Conservation (phyloP, 2,888 invertebrate genomes). For the Philhelius pedissequus region DNA sequence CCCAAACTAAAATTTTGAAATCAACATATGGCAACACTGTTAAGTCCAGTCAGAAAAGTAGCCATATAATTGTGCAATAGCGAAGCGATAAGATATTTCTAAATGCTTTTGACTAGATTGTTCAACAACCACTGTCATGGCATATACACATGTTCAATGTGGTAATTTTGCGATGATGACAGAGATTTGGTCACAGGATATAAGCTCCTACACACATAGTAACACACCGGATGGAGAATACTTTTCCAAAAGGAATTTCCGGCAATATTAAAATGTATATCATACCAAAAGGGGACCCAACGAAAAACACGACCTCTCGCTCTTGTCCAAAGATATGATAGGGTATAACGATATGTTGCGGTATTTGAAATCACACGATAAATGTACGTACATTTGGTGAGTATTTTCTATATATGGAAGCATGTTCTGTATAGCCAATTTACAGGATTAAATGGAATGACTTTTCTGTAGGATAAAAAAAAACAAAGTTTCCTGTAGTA, state of each 20-base stretch:
- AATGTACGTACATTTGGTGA: no score
- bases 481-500: neutral
- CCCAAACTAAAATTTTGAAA: no score
- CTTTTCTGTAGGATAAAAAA: neutral
- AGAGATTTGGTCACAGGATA: constrained; percentile 51
- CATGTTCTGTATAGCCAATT: constrained; percentile 47
- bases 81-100: constrained; percentile 34
- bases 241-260: constrained; percentile 52
- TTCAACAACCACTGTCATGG: constrained; percentile 19
- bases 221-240: constrained; percentile 15
- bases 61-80: constrained; percentile 50
- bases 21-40: constrained; percentile 13
- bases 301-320: neutral
- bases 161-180: constrained; percentile 46
- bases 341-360: neutral
- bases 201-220: constrained; percentile 17
- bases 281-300: neutral
- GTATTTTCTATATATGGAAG: no score
- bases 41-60: neutral
- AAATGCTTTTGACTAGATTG: constrained; percentile 32
- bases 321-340: neutral
- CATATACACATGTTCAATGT: constrained; percentile 38
- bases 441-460: constrained; percentile 46
- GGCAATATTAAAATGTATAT: constrained; percentile 54
- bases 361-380: constrained; percentile 4